Evolutionary conservation across 2,888 invertebrate genomes (phyloP).

Genomic region (Zaprionus lineosus): DNA sequence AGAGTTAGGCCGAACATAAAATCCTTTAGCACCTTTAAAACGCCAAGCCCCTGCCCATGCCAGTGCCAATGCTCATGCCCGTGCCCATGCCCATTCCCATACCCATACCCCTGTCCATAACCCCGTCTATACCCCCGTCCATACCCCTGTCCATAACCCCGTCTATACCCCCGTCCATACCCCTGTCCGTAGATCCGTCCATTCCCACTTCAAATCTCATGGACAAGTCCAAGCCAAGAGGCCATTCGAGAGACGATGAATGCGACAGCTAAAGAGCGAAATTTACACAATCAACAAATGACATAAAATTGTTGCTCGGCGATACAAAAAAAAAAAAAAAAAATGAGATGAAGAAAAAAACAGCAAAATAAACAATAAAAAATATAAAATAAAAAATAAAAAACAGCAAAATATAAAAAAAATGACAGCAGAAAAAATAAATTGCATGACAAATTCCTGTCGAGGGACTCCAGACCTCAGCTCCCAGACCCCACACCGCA

Average conservation of each 20-base stretch:
- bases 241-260: constrained; percentile 17
- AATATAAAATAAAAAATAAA: no score
- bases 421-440: no score
- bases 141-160: no score
- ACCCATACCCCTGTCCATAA: no score
- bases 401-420: constrained; percentile 13
- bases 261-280: constrained; percentile 66
- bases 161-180: no score
- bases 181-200: no score
- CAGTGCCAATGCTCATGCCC: constrained; percentile 10
- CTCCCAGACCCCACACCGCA: no score
- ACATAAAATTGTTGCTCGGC: constrained; percentile 68
- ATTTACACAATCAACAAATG: constrained; percentile 75
- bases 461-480: constrained; percentile 47
- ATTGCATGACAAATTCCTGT: constrained; percentile 73
- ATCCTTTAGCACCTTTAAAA: constrained; percentile 78
- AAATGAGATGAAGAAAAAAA: constrained; percentile 3
- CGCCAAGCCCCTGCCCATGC: constrained; percentile 25
- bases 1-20: constrained; percentile 74
- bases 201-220: no score
- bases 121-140: no score
- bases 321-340: constrained; percentile 21
- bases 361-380: constrained; percentile 7
- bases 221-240: constrained; percentile 4
- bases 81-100: no score